Conservation (phyloP, 2,888 invertebrate genomes). For the Monoplex corrugatus region DNA sequence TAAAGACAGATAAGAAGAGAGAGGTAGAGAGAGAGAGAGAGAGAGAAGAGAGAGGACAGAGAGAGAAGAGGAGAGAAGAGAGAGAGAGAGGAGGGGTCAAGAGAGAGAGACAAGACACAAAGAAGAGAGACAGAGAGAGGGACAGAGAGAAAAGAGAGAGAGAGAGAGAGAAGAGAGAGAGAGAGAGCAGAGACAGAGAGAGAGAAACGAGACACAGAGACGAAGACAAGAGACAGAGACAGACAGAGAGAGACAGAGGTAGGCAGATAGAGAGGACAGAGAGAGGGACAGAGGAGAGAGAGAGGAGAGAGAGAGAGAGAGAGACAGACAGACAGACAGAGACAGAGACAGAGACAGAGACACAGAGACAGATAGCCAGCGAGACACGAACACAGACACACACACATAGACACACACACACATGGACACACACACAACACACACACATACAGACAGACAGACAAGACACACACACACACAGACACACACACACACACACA, state of each 20-base stretch:
- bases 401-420: too few species aligned
- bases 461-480: too few species aligned
- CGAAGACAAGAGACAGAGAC: background rate
- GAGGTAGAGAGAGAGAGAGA: background rate
- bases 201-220: background rate
- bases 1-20: background rate
- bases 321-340: background rate
- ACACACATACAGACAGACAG: background rate
- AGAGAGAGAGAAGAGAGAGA: background rate
- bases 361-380: background rate
- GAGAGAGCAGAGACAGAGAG: background rate
- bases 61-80: background rate
- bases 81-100: too few species aligned
- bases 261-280: background rate
- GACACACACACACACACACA: too few species aligned
- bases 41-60: background rate
- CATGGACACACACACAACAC: too few species aligned
- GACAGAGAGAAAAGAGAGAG: too few species aligned
- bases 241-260: background rate
- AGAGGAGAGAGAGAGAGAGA: background rate
- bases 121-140: background rate
- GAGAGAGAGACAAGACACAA: constrained; percentile 64
- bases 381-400: too few species aligned
- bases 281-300: background rate
- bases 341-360: background rate